These are phyloP conservation scores for Myotis planiceps DNA, from an alignment of 2,797 vertebrate genomes.

Conservation along the genomic window DNA sequence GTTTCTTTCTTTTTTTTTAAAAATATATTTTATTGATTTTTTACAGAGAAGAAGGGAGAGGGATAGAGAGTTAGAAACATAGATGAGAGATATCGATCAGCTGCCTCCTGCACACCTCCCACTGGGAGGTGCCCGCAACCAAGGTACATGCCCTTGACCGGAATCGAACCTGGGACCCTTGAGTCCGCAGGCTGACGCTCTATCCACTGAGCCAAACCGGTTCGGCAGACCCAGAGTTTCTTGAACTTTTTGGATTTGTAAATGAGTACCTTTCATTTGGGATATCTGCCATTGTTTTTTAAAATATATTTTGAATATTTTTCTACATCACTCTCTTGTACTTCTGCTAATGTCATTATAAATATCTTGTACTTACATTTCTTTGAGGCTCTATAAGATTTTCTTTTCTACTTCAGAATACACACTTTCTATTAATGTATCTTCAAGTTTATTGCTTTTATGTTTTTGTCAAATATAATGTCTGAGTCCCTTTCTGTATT, in stretches of 20 bases:
- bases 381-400: background rate
- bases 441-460: background rate
- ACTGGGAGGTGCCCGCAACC: too few relatives aligned
- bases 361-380: background rate
- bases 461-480: background rate
- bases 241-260: background rate
- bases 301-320: background rate
- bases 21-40: too few relatives aligned
- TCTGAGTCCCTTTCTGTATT: background rate
- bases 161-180: too few relatives aligned
- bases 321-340: background rate
- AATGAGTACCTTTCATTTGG: background rate
- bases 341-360: background rate
- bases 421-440: background rate
- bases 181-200: too few relatives aligned
- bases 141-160: too few relatives aligned
- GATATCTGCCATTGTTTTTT: background rate
- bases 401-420: background rate
- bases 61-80: too few relatives aligned
- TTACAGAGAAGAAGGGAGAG: too few relatives aligned
- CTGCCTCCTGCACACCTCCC: too few relatives aligned
- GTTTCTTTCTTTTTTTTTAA: too few relatives aligned
- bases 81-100: too few relatives aligned
- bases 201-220: too few relatives aligned
- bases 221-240: too few relatives aligned